Evolutionary conservation across 2,888 invertebrate genomes (phyloP), one percentile per base, ranked within the genome.

Genomic region (Bugula neritina): DNA sequence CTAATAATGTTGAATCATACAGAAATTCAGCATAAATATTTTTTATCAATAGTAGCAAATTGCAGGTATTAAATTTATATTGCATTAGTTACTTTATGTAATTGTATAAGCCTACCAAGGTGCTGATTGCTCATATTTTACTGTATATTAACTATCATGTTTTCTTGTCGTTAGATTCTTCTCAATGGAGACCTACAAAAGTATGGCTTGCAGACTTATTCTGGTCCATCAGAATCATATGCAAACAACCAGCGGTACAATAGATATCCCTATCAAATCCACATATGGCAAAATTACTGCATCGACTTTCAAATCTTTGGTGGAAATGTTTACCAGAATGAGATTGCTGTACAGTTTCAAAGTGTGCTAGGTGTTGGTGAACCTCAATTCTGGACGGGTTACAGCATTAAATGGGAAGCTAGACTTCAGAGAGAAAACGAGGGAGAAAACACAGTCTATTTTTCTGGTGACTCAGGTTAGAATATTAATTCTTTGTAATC

Each of bases 381-480:
- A 21, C 63, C 25, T 13, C 17, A 25, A 5, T 13, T 10, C 17
- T 63, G 27, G 13, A 27, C 13, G 5, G 63, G 63, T n/a, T 63
- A 63, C 34, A 63, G 63, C 31, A 21, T 63, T 3, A 63, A 10
- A 31, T 13, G 21, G 29, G 63, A 63, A 27, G 63, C 63, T 63
- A 13, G 34, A 5, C 63, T 63, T 13, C 63, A 63, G n/a, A 63
- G 5, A 29, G 63, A 2, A 63, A n/a, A 31, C 5, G 63, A 63
- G 10, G 63, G 63, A 31, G 10, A 25, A 13, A n/a, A 31, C 5
- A 63, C 34, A 13, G 29, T 63, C 2, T 63, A 63, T 34, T 63
- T 31, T 63, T 13, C 34, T 63, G 63, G 63, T 3, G 63, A 63
- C 27, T 63, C 63, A 63, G 63, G 63, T 63, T 43, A 43, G n/a